Percentiles rank a stretch among this genome's conserved stretches.
phyloP scores from a whole-genome alignment of 2,888 invertebrate species.

The Dioctria linearis region DNA sequence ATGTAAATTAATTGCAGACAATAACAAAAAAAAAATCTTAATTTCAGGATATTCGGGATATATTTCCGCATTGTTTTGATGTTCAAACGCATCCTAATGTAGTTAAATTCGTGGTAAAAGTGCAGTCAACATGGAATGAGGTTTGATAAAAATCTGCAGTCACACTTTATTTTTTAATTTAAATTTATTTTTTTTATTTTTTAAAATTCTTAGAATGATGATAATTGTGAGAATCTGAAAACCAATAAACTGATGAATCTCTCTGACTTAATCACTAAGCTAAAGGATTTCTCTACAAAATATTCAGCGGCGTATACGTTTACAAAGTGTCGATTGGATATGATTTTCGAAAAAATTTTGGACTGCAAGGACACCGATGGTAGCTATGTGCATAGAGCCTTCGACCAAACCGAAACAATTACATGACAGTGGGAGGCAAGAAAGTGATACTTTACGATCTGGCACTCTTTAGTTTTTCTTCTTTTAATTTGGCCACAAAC shows the following conservation, averaged over 20 bases:
- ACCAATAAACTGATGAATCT: conserved; percentile 48
- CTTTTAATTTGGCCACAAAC: background rate
- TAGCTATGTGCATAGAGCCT: conserved; percentile 66
- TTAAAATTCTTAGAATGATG: background rate
- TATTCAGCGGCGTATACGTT: conserved; percentile 49
- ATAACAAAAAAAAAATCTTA: background rate
- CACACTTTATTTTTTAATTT: background rate
- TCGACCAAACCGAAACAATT: conserved; percentile 65
- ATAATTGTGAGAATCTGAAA: background rate
- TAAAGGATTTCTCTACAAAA: conserved; percentile 61
- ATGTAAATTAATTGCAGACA: background rate
- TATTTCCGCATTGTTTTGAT: conserved; percentile 64
- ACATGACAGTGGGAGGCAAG: conserved; percentile 54
- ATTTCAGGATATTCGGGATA: conserved; percentile 63
- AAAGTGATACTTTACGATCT: background rate
- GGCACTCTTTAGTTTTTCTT: background rate
- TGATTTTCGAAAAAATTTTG: conserved; percentile 69
- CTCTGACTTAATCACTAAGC: conserved; percentile 61
- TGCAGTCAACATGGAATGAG: conserved; percentile 59
- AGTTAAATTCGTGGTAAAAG: conserved; percentile 66
- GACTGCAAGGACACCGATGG: conserved; percentile 63
- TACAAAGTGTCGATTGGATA: conserved; percentile 67
- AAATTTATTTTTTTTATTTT: background rate
- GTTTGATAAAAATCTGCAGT: conserved; percentile 50
- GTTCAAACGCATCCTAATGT: conserved; percentile 67